Evolutionary conservation across 2,888 invertebrate species (phyloP).

Genomic region (Watsonalla cultraria): DNA sequence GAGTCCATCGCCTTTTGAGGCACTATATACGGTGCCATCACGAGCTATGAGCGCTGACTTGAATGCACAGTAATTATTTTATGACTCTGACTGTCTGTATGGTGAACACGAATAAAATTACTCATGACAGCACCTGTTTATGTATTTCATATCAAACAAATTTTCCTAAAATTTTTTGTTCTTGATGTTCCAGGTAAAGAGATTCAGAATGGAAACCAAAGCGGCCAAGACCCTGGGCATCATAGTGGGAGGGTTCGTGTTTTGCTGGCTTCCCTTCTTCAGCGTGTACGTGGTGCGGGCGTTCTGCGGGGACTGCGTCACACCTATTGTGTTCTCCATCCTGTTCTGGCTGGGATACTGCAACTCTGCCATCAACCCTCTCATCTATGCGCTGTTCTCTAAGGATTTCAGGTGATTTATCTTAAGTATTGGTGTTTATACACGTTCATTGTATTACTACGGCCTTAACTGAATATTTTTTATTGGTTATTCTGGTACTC

Average conservation of each 20-base stretch:
- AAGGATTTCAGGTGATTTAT: conserved; percentile 85
- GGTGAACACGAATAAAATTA: no score
- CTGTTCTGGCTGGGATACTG: conserved; percentile 99
- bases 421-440: not conserved
- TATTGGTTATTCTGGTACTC: no score
- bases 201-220: conserved; percentile 97
- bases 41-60: no score
- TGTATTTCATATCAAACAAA: no score
- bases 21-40: no score
- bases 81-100: no score
- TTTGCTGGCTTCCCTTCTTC: conserved; percentile 98
- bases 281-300: conserved; percentile 95
- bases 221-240: conserved; percentile 98
- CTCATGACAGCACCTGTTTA: no score
- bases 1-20: no score
- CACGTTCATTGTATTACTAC: no score
- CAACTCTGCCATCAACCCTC: conserved; percentile 97
- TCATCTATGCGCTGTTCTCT: conserved; percentile 96
- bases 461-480: no score
- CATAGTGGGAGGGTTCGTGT: conserved; percentile 97
- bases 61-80: no score
- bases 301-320: conserved; percentile 91
- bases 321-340: conserved; percentile 91
- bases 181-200: conserved; percentile 83
- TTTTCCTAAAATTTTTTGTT: no score